Evolutionary conservation across 2,797 vertebrate species (phyloP).

Genomic region (Enteromius fasciolatus): DNA sequence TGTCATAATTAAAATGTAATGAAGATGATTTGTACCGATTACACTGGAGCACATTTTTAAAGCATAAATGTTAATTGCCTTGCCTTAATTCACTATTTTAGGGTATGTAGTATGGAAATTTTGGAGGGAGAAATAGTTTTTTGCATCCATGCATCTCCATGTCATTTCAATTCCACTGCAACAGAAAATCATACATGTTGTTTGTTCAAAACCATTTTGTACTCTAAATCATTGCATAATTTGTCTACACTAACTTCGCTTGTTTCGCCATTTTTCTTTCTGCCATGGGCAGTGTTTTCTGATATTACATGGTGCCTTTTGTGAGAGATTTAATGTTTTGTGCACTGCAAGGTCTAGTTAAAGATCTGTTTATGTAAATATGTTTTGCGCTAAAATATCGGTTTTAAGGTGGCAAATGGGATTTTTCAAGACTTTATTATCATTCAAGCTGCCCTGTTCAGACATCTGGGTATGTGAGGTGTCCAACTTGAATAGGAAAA

Average conservation of each 20-base stretch:
- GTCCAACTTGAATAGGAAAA: slow-evolving; percentile 67
- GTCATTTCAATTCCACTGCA: slow-evolving; percentile 30
- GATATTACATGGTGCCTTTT: slow-evolving; percentile 78
- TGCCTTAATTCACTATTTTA: slow-evolving; percentile 47
- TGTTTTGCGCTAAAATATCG: slow-evolving; percentile 48
- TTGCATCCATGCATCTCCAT: slow-evolving; percentile 40
- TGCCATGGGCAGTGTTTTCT: slow-evolving; percentile 54
- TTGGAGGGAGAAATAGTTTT: slow-evolving; percentile 10
- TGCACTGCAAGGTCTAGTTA: slow-evolving; percentile 66
- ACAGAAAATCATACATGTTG: slow-evolving; percentile 16
- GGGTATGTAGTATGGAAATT: slow-evolving; percentile 36
- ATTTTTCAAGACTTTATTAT: slow-evolving; percentile 50
- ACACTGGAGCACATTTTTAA: slow-evolving; percentile 61
- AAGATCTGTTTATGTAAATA: slow-evolving; percentile 50
- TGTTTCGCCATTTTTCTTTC: slow-evolving; percentile 47
- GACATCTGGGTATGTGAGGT: slow-evolving; percentile 41
- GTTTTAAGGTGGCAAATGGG: slow-evolving; percentile 47
- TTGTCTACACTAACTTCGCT: slow-evolving; percentile 1
- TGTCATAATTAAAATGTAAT: slow-evolving; percentile 40
- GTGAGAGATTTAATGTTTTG: slow-evolving; percentile 65
- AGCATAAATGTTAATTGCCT: slow-evolving; percentile 47
- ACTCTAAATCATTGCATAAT: neutral
- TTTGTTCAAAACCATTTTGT: slow-evolving; percentile 18
- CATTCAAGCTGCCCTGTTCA: slow-evolving; percentile 26
- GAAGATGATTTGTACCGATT: slow-evolving; percentile 50